phyloP scores from a whole-genome alignment of 1,140 invertebrate genomes.

The Frieseomelitta varia region DNA sequence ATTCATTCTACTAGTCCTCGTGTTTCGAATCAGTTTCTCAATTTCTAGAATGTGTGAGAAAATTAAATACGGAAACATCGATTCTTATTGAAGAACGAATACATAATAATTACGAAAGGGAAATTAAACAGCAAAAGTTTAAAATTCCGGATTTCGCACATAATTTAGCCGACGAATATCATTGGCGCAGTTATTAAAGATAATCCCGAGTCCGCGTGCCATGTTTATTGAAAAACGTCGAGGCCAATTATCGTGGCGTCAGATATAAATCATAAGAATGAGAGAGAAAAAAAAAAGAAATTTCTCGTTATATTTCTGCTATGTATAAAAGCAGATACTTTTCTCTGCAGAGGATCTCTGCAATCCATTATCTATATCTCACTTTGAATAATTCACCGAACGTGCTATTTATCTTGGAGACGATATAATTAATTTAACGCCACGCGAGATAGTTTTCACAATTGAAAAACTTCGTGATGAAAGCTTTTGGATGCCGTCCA shows the following conservation, averaged over 20 bases:
- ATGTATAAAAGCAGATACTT: background rate
- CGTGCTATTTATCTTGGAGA: background rate
- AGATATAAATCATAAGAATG: conserved; percentile 54
- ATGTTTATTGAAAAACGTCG: conserved; percentile 45
- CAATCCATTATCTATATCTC: background rate
- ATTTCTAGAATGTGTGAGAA: too few relatives aligned
- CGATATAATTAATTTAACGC: background rate
- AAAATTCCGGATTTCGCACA: too few relatives aligned
- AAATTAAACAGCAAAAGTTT: too few relatives aligned
- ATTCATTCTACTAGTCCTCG: too few relatives aligned
- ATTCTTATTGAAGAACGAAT: too few relatives aligned
- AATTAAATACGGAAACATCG: too few relatives aligned
- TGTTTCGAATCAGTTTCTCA: too few relatives aligned
- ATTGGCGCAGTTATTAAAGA: conserved; percentile 50
- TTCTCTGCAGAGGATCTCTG: background rate
- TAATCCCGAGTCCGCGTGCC: conserved; percentile 33
- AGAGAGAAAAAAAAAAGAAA: conserved; percentile 6
- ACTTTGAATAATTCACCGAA: conserved; percentile 1
- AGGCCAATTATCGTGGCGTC: conserved; percentile 42
- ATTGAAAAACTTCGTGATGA: background rate
- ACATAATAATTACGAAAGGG: too few relatives aligned
- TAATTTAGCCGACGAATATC: conserved; percentile 20
- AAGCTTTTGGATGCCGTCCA: background rate
- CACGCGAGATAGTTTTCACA: background rate
- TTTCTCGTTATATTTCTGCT: conserved; percentile 21